Base-by-base conservation (phyloP, 2,797 vertebrate genomes). In the Crotalus adamanteus region DNA sequence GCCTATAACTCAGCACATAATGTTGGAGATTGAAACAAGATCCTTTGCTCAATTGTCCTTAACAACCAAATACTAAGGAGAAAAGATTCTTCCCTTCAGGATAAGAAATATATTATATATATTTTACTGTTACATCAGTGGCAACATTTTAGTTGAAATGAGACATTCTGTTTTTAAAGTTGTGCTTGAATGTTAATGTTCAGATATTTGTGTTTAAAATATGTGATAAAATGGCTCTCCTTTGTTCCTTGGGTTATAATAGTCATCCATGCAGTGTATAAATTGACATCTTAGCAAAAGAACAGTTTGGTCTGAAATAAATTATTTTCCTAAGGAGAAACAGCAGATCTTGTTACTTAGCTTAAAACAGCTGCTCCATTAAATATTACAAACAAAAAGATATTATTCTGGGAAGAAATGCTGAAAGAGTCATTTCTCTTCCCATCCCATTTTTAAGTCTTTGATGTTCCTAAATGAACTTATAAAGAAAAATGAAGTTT, bases 181-280 rank as follows among this genome's bases (percentile, higher is more conserved):
- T 78, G 63, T 83, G 93, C 90, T 60, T 94, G 86, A 96, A 96
- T 92, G 91, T 92, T 93, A 90, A 65, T 25, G 83, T 37, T 8
- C 0, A 94, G 92, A 89, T 55, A 88, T 86, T 55, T 28, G 14
- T 26, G 42, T 89, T 88, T 94, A 14, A 91, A 83, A 22, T 87
- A 87, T 20, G 42, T 65, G 55, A 56, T 86, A 28, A 83, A 85
- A 18, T n/a, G 20, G 65, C 6, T 83, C 2, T 26, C 16, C 91
- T 86, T 2, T 6, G 3, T 0, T 88, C 9, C 12, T 83, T n/a
- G 47, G 63, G 88, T 3, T 0, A 69, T 69, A 8, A 73, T 91
- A n/a, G 90, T 90, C 89, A 12, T 4, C 22, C 22, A n/a, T 6
- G 14, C 16, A 47, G 0, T 63, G 13, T 0, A 28, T 56, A 93